Conservation (phyloP, 2,888 invertebrate species). For the Hesperia comma region DNA sequence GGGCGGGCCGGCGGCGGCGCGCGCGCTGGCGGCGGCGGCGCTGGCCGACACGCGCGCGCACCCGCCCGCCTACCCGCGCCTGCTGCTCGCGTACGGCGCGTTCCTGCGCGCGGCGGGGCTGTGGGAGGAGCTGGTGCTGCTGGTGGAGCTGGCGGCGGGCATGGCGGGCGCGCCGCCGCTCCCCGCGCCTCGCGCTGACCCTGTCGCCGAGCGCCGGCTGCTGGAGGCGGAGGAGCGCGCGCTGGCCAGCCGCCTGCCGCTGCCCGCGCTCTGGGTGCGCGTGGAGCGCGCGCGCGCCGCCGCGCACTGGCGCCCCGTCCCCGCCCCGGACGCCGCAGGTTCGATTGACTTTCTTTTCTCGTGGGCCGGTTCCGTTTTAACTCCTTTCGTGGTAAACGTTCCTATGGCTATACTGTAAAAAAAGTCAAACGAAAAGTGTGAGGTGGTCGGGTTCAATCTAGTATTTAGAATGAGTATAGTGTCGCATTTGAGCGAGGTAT, state of each 20-base stretch:
- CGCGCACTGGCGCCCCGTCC: slow-evolving; percentile 87
- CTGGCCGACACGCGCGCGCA: slow-evolving; percentile 44
- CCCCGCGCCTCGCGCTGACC: slow-evolving; percentile 47
- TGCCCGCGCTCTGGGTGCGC: slow-evolving; percentile 89
- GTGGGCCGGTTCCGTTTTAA: no score
- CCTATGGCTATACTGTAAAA: no score
- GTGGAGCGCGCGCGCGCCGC: slow-evolving; percentile 89
- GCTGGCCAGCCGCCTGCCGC: slow-evolving; percentile 85
- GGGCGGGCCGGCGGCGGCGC: slow-evolving; percentile 37
- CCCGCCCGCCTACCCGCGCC: slow-evolving; percentile 55
- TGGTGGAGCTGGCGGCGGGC: slow-evolving; percentile 87
- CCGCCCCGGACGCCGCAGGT: slow-evolving; percentile 82
- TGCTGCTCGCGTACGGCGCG: slow-evolving; percentile 56
- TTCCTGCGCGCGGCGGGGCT: slow-evolving; percentile 86
- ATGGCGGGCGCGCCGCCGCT: slow-evolving; percentile 81
- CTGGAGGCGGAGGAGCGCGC: slow-evolving; percentile 45
- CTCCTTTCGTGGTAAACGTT: no score
- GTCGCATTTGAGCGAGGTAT: no score
- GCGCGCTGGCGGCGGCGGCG: slow-evolving; percentile 47
- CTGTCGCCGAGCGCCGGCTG: slow-evolving; percentile 41
- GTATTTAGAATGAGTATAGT: no score
- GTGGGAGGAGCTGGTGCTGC: slow-evolving; percentile 89
- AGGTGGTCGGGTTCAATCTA: no score
- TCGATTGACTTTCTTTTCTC: no score
- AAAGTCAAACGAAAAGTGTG: no score